These are phyloP conservation scores for Euura saliciscinereae DNA, from an alignment of 1,140 invertebrate genomes.

Conservation along the genomic window DNA sequence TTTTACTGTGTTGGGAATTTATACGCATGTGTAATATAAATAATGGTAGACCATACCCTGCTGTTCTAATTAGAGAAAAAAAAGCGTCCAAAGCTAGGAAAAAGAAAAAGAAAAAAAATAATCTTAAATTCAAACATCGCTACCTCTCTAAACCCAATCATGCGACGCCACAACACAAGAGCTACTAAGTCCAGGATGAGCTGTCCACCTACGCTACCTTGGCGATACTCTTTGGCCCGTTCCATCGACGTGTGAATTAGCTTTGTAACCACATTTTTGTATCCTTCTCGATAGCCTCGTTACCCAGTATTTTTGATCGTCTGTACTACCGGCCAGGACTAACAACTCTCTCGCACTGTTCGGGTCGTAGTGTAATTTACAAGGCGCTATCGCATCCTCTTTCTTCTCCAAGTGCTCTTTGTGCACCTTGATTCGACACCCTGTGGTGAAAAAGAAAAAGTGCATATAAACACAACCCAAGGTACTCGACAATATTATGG, in stretches of 20 bases:
- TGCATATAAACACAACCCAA: background rate
- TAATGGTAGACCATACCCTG: too few relatives aligned
- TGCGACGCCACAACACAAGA: constrained; percentile 53
- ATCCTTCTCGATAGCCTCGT: constrained; percentile 88
- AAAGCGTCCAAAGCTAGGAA: background rate
- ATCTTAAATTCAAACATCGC: constrained; percentile 39
- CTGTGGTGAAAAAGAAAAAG: constrained; percentile 59
- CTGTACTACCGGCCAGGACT: constrained; percentile 79
- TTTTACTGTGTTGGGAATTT: too few relatives aligned
- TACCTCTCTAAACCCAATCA: constrained; percentile 54
- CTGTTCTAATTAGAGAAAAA: too few relatives aligned
- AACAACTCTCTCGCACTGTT: constrained; percentile 91
- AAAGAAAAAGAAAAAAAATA: constrained; percentile 24
- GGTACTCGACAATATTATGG: background rate
- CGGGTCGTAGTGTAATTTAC: constrained; percentile 93
- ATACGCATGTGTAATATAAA: too few relatives aligned
- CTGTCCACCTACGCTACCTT: constrained; percentile 63
- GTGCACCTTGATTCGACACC: constrained; percentile 95
- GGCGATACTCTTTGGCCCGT: constrained; percentile 68
- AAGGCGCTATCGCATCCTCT: constrained; percentile 83
- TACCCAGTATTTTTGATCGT: constrained; percentile 94
- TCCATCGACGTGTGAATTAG: constrained; percentile 72
- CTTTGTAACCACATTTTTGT: constrained; percentile 92
- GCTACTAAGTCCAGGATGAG: constrained; percentile 47
- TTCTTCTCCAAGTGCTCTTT: constrained; percentile 91